Evolutionary conservation across 30 jellyfish, hydroid and myxozoan genomes (phyloP), one percentile per base, ranked within the genome.

Genomic region (Chironex yamaguchii): DNA sequence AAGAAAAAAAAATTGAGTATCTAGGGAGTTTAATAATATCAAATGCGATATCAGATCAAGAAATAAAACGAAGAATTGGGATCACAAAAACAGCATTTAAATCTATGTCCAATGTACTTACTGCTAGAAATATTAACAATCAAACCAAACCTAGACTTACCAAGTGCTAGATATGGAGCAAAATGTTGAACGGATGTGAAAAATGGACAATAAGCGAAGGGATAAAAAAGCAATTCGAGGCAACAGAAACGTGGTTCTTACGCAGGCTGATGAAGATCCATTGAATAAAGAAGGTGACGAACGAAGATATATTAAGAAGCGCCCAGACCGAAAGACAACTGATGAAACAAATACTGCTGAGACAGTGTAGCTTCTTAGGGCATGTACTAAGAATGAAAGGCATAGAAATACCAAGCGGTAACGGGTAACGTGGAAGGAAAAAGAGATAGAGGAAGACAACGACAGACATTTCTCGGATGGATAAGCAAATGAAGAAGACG

Each of bases 121-220:
- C 62, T 3, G 27, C 77, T 11, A 20, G 30, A 64, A 26, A 50
- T 50, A 28, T 64, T 50, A 64, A 21, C 30, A 64, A 25, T 42
- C 77, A 69, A 69, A 29, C 83, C 32, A 69, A 31, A 69, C 83
- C 34, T 69, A 25, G 83, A 69, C 13, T 50, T 64, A 25, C 34
- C 64, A 69, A 69, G 36, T 69, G 71, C 83, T 69, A 69, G 35
- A 64, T 48, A 29, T 72, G 76, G 71, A 33, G 79, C 81, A 36
- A 20, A 20, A 29, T 72, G 51, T 49, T 72, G 34, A 34, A 72
- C 48, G 86, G 86, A 1, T 72, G 86, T 72, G 86, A 72, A 72
- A 67, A 29, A 29, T 72, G 86, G 86, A 72, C 81, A 72, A 72
- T 36, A 2, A 72, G 79, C 34, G 50, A 72, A 72, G 35, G 20